Conservation (phyloP, 2,113 vertebrate genomes). For the Rhinogobius similis region DNA sequence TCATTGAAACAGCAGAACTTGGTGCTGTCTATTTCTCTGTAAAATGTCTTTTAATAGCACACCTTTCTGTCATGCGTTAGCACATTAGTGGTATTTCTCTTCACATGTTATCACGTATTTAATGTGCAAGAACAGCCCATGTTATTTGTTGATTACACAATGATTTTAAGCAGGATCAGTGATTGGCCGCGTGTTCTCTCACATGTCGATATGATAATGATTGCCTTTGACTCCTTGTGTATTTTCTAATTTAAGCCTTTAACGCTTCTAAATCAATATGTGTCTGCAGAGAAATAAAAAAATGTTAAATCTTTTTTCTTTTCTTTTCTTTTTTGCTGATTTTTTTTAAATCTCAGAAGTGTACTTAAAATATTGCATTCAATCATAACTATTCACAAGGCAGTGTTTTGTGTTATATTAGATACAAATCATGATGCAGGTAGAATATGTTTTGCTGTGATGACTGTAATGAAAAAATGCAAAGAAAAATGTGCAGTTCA, state of each 20-base stretch:
- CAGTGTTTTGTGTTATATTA: background rate
- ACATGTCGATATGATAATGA: constrained; percentile 14
- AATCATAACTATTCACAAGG: background rate
- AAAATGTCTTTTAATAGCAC: constrained; percentile 36
- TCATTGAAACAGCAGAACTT: constrained; percentile 18
- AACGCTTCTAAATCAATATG: constrained; percentile 13
- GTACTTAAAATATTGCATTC: background rate
- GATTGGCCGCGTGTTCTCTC: background rate
- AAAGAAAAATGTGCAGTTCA: background rate
- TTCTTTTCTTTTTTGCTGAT: too few relatives aligned
- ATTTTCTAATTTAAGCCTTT: constrained; percentile 7
- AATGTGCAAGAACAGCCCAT: background rate
- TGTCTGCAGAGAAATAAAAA: background rate
- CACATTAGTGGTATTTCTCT: background rate
- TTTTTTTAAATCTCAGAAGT: background rate
- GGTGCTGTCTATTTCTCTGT: constrained; percentile 10
- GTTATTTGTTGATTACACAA: background rate
- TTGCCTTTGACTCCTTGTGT: background rate
- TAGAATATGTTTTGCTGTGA: background rate
- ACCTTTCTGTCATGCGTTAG: constrained; percentile 8
- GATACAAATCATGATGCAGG: background rate
- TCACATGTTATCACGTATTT: background rate
- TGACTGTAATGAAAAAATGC: background rate
- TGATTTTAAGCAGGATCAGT: background rate
- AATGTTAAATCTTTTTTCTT: too few relatives aligned